Base-by-base conservation (phyloP, 2,888 invertebrate species). In the Cheilosia scutellata region DNA sequence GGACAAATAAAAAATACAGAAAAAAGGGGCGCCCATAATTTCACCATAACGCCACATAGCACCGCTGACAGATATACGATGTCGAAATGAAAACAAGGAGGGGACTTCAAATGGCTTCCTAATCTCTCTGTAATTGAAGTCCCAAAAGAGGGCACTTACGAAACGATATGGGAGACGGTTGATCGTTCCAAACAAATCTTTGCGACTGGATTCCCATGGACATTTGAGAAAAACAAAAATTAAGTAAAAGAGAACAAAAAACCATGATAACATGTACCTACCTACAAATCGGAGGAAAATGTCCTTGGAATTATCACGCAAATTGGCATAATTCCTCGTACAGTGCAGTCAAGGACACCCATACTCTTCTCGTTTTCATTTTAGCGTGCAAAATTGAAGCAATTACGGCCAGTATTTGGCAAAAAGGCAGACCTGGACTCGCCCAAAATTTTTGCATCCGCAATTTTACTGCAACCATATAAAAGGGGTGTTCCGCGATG, bases 21-120 rank as follows among this genome's bases (percentile, higher is more conserved):
- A 42, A 29, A 44, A 72, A 72, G 57, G 66, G 68, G 58, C 71
- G 55, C n/a, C 70, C 70, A 70, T 70, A 53, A 71, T 71, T 71
- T 80, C 71, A 70, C 70, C 31, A 75, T 80, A 80, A 84, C 84
- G 84, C 84, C 84, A 84, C 84, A 80, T 60, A 76, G 53, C 57
- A 11, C 4, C 80, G 84, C 70, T 84, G 84, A 84, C 80, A 80
- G 84, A 84, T 80, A 84, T 75, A 84, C 75, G 80, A 71, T 71
- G 70, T 49, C 70, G 47, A 65, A 79, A 84, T 25, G 68, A 74
- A 75, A 79, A 79, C 74, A 79, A 84, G 83, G 76, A 84, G 83
- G 83, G 74, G 51, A 79, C 70, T 58, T 75, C 74, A 80, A 80
- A 84, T 84, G 58, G 62, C 84, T 84, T 80, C 84, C 75, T 80